Percentiles rank a stretch among this genome's conserved stretches.
Conservation (phyloP, 1,140 invertebrate genomes). For the Leptopilina clavipes region DNA sequence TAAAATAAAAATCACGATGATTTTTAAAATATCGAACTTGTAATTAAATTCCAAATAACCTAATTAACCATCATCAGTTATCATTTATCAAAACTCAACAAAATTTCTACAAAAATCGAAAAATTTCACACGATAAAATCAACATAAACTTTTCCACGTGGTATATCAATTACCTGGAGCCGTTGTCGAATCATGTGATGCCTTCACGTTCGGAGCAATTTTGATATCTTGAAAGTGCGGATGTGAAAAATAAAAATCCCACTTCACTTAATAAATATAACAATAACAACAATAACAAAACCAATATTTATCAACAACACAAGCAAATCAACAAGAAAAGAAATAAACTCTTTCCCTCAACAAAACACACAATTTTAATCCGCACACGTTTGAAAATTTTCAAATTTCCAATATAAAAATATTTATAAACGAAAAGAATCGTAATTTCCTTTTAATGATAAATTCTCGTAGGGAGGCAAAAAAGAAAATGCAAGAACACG, state of each 20-base stretch:
- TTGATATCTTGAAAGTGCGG: conserved; percentile 45
- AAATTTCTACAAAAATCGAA: neutral
- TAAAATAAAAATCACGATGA: no score
- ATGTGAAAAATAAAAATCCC: conserved; percentile 45
- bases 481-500: no score
- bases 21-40: no score
- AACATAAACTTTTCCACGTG: conserved; percentile 42
- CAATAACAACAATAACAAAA: neutral
- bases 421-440: no score
- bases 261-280: conserved; percentile 36
- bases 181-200: conserved; percentile 39
- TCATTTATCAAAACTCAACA: no score
- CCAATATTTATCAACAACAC: neutral
- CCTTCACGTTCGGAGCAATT: conserved; percentile 62
- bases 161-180: conserved; percentile 41
- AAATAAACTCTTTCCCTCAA: no score
- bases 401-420: neutral
- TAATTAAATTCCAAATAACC: no score
- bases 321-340: neutral
- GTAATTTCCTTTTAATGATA: no score
- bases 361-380: no score
- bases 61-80: no score
- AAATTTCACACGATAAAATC: neutral
- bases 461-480: no score
- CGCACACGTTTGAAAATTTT: no score